phyloP scores from a whole-genome alignment of 1,140 invertebrate genomes.

The Atopsyche davidsoni region DNA sequence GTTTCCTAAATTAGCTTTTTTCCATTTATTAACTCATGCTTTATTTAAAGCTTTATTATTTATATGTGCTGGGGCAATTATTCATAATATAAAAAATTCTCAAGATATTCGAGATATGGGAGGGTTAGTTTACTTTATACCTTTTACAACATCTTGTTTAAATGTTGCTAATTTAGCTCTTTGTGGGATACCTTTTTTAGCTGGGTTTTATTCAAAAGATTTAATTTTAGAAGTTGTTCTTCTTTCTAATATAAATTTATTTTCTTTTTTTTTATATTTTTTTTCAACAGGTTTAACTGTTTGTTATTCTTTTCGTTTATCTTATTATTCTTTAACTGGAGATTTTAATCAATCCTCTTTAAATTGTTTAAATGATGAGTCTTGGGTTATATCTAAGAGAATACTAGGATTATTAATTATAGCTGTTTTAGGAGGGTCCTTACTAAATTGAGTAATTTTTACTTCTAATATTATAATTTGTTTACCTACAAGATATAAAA shows the following conservation, averaged over 20 bases:
- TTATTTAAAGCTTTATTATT: slow-evolving; percentile 61
- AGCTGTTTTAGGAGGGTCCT: slow-evolving; percentile 42
- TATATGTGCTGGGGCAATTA: slow-evolving; percentile 54
- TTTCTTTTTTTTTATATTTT: slow-evolving; percentile 48
- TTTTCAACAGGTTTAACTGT: slow-evolving; percentile 50
- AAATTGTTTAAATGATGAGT: slow-evolving; percentile 43
- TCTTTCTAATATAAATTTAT: slow-evolving; percentile 45
- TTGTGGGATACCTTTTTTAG: slow-evolving; percentile 52
- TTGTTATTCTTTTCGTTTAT: slow-evolving; percentile 50
- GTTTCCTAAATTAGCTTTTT: slow-evolving; percentile 49
- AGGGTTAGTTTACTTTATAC: slow-evolving; percentile 36
- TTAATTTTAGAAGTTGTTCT: slow-evolving; percentile 53
- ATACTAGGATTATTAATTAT: slow-evolving; percentile 48
- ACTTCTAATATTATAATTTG: slow-evolving; percentile 44
- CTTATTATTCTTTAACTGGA: slow-evolving; percentile 47
- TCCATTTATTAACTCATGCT: slow-evolving; percentile 57
- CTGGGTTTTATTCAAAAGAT: slow-evolving; percentile 61
- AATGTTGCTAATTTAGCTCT: slow-evolving; percentile 49
- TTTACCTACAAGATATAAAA: slow-evolving; percentile 43
- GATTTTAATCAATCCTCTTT: slow-evolving; percentile 42
- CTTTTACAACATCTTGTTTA: slow-evolving; percentile 45
- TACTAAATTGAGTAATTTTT: slow-evolving; percentile 45
- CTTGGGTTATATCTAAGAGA: slow-evolving; percentile 43
- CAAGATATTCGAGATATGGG: slow-evolving; percentile 60
- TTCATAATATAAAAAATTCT: slow-evolving; percentile 53